Evolutionary conservation across 2,113 vertebrate genomes (phyloP).

Genomic region (Emberiza fucata): DNA sequence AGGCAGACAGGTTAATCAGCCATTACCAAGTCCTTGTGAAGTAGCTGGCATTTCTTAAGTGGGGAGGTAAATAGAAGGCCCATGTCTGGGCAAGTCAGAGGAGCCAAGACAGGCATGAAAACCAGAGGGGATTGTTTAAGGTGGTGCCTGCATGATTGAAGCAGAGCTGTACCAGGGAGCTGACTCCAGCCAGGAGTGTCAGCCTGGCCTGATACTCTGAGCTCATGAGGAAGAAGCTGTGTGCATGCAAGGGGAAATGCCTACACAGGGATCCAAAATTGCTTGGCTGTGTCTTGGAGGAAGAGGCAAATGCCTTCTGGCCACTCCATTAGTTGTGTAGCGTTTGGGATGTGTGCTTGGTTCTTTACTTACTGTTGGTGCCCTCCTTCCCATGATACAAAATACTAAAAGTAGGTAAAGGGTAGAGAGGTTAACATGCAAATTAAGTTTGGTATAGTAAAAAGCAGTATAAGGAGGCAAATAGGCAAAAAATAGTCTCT

Average conservation of each 20-base stretch:
- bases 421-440: background rate
- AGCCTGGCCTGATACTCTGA: background rate
- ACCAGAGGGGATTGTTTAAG: background rate
- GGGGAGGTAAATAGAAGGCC: background rate
- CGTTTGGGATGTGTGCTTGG: background rate
- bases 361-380: background rate
- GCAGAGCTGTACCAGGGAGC: background rate
- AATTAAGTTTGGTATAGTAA: background rate
- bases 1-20: background rate
- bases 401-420: background rate
- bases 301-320: background rate
- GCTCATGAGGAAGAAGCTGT: background rate
- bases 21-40: background rate
- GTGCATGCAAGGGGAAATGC: fast-evolving
- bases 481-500: background rate
- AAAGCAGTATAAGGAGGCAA: background rate
- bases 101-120: background rate
- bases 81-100: background rate
- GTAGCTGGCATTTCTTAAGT: background rate
- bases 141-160: background rate
- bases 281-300: background rate
- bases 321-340: fast-evolving
- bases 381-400: background rate
- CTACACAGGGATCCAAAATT: background rate
- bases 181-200: background rate